These are phyloP conservation scores for Leucopsar rothschildi DNA, from an alignment of 2,113 vertebrate species.

Conservation along the genomic window DNA sequence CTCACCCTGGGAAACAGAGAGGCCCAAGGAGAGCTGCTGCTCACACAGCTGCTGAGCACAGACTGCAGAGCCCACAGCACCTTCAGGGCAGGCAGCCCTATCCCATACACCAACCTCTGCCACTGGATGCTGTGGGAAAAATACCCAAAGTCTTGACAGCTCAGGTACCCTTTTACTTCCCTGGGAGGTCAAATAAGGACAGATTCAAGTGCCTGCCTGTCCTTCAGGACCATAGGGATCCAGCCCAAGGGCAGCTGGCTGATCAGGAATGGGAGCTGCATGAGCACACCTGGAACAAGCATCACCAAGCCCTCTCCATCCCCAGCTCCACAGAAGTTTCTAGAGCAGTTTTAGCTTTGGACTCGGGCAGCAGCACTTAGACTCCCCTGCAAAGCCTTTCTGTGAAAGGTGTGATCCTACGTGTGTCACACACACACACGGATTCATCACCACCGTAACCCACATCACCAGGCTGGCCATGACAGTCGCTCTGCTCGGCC, in stretches of 20 bases:
- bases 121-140: background rate
- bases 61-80: background rate
- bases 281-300: background rate
- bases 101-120: fast-evolving
- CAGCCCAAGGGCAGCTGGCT: background rate
- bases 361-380: background rate
- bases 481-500: background rate
- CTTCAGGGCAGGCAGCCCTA: background rate
- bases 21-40: background rate
- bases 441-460: fast-evolving
- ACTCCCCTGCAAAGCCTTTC: background rate
- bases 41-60: background rate
- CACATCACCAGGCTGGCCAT: fast-evolving
- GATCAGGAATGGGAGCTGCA: background rate
- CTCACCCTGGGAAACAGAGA: background rate
- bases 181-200: background rate
- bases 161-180: background rate
- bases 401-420: background rate
- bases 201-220: background rate
- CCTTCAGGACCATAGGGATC: background rate
- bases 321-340: background rate
- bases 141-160: background rate
- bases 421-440: background rate
- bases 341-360: background rate
- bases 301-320: fast-evolving